Base-by-base conservation (phyloP, 1,140 invertebrate species). In the Heliothis subflexa region DNA sequence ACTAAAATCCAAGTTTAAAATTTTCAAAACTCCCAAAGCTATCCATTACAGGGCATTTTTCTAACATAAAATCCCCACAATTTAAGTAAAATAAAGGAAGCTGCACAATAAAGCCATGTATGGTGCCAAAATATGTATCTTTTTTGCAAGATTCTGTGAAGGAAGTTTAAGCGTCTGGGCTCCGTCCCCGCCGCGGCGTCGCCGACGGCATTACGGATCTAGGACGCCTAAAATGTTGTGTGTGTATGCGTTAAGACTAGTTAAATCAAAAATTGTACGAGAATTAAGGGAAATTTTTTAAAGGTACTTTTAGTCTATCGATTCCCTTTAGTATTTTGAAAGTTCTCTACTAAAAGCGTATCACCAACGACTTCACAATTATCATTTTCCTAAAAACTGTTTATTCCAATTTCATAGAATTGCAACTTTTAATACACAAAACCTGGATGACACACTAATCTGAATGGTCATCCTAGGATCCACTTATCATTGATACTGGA, bases 41-140 rank as follows among this genome's bases (percentile, higher is more conserved):
- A 77, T 77, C 62, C 50, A 68, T 77, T 55, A 77, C 40, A 77
- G 68, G 57, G 50, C 49, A 77, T 77, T 77, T 55, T 62, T 52
- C 47, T 66, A 40, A 62, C 59, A 77, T 68, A 77, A 77, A 66
- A 66, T 66, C 74, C 28, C 18, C 16, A 55, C 49, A 77, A 45
- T 68, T 64, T 54, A 55, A 66, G 5, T 57, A 57, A 49, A 76
- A 76, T 64, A 77, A 68, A 68, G 74, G 74, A 77, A 77, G 61
- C 59, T 66, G 18, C 80, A 55, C 55, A 81, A 84, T 85, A 71
- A 83, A 82, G 79, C 79, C 88, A 77, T 74, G 80, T 78, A 74
- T 88, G 81, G 83, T 89, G 89, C 88, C 86, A 90, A 91, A 90
- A 89, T 85, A 77, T 77, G 74, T 77, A 86, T 86, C 85, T 90